Evolutionary conservation across 2,797 vertebrate species (phyloP), one percentile per base, ranked within the genome.

Genomic region (Artibeus lituratus): DNA sequence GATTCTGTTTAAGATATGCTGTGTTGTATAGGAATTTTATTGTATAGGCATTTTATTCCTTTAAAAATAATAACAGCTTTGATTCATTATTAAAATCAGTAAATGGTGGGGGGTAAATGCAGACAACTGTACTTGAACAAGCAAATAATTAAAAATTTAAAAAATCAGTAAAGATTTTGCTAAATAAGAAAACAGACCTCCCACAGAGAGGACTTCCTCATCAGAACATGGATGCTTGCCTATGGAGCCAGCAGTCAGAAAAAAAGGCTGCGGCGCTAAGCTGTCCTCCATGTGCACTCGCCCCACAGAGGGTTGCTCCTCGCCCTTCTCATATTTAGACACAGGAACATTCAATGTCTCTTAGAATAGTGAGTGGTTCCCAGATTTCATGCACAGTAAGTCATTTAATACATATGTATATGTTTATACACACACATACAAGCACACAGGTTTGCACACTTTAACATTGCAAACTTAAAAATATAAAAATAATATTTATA

Each of bases 11-110:
- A 70, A 81, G 59, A 49, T 57, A 82, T 77, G 7, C 29, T 83
- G 12, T 72, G 26, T 69, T 37, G 55, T 85, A 59, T 16, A 93
- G 11, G 22, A 47, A 91, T 59, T 44, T 42, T 42, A 42, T 8
- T 42, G 42, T 91, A 78, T 32, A 82, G 32, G 12, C 26, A 88
- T 78, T 72, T 82, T 29, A 83, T 49, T 73, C n/a, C 55, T 92
- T 94, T 65, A 26, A 76, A 85, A 83, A 87, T 90, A 44, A 32
- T 32, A 92, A 49, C 3, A 92, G 55, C 10, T 89, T 47, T 10
- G 78, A 57, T 84, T 91, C 47, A 77, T 94, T 65, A 78, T 55
- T 84, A 88, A 94, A 96, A 80, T 62, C 70, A 91, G 69, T 87
- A 76, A 57, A 70, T 24, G 55, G 53, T 55, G 55, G 55, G 55